Percentiles rank a stretch among this genome's conserved stretches.
These are phyloP conservation scores for Drosophila sucinea DNA, from an alignment of 1,140 invertebrate genomes.

Conservation along the genomic window DNA sequence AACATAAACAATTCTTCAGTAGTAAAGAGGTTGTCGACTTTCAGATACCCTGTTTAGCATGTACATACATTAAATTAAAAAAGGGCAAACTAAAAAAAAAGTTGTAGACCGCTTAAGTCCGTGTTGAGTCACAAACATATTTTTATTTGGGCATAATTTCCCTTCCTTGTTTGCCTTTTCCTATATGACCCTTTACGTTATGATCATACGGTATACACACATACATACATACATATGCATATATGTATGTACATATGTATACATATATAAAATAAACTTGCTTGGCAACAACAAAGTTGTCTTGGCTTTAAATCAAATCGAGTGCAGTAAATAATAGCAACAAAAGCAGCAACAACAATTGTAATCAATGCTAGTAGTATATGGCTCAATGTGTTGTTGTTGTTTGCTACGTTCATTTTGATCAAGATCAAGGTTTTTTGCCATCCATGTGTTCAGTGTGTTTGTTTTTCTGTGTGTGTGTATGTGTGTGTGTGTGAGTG, in stretches of 20 bases:
- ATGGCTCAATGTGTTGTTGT: conserved; percentile 16
- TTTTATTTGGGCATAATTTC: background rate
- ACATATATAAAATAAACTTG: background rate
- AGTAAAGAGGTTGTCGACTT: background rate
- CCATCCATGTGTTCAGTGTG: conserved; percentile 17
- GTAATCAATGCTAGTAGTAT: conserved; percentile 39
- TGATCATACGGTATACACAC: background rate
- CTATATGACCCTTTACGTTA: background rate
- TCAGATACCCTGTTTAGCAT: background rate
- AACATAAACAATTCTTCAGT: background rate
- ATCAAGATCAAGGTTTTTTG: conserved; percentile 81
- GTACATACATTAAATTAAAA: background rate
- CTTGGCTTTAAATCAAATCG: conserved; percentile 76
- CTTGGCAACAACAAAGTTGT: conserved; percentile 44
- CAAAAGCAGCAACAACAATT: conserved; percentile 43
- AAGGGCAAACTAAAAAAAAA: too few relatives aligned
- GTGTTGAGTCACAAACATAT: too few relatives aligned
- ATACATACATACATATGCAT: too few relatives aligned
- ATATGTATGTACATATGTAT: too few relatives aligned
- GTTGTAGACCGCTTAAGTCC: too few relatives aligned
- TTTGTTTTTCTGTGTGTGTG: conserved; percentile 4
- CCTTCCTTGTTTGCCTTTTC: background rate
- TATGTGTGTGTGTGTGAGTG: conserved; percentile 26
- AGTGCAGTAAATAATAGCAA: conserved; percentile 70
- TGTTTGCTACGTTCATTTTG: conserved; percentile 54